These are phyloP conservation scores for Calephelis nemesis DNA, from an alignment of 1,140 invertebrate species.

Conservation along the genomic window DNA sequence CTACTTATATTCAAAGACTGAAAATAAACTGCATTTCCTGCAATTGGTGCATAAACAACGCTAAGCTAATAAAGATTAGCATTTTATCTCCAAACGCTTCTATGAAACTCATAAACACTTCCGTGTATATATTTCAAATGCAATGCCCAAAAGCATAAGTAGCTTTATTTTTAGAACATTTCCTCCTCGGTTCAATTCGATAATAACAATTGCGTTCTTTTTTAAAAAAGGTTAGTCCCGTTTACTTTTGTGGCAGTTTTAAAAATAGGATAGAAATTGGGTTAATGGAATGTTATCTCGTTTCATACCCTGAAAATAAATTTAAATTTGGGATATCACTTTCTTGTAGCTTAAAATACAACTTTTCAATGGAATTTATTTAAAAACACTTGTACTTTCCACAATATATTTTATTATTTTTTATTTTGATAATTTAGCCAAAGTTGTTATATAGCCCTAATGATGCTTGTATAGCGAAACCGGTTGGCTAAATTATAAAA, in stretches of 20 bases:
- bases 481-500: too few species aligned
- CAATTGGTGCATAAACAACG: not conserved
- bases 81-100: not conserved
- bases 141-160: slow-evolving; percentile 16
- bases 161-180: slow-evolving; percentile 19
- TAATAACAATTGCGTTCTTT: not conserved
- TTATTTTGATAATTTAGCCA: too few species aligned
- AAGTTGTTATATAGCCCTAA: too few species aligned
- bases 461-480: too few species aligned
- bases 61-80: slow-evolving; percentile 5
- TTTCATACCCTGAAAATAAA: too few species aligned
- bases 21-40: not conserved
- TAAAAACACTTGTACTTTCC: too few species aligned
- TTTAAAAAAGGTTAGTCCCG: not conserved
- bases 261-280: not conserved
- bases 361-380: too few species aligned
- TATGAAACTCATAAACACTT: slow-evolving; percentile 20
- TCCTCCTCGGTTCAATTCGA: not conserved
- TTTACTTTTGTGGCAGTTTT: not conserved
- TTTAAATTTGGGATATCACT: too few species aligned
- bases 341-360: too few species aligned
- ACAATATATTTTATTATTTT: too few species aligned
- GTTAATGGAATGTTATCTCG: not conserved
- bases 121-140: slow-evolving; percentile 14
- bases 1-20: too few species aligned